phyloP scores from a whole-genome alignment of 1,140 invertebrate genomes.

The Drosophila lini region DNA sequence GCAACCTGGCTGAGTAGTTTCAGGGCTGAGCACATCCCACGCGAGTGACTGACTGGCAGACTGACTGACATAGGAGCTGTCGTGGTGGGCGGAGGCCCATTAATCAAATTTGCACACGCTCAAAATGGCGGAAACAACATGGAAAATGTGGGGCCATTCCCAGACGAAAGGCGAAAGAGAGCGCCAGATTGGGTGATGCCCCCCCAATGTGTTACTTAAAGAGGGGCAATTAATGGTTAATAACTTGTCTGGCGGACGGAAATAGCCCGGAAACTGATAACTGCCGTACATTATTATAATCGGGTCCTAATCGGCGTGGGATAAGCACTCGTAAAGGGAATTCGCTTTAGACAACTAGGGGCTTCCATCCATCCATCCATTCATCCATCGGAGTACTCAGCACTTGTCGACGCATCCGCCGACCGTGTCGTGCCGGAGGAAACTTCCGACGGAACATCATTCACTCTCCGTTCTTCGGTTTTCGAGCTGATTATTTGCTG shows the following conservation, averaged over 20 bases:
- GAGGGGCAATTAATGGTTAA: slow-evolving; percentile 33
- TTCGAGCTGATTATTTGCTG: slow-evolving; percentile 69
- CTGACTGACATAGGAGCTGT: slow-evolving; percentile 20
- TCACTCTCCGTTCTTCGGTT: slow-evolving; percentile 28
- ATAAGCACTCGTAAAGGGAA: not conserved
- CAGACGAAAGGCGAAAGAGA: not conserved
- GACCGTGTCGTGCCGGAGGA: slow-evolving; percentile 19
- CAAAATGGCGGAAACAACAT: slow-evolving; percentile 59
- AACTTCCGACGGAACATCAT: slow-evolving; percentile 60
- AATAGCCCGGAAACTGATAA: slow-evolving; percentile 41
- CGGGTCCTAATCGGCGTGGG: slow-evolving; percentile 13
- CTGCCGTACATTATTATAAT: slow-evolving; percentile 21
- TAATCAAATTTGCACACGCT: slow-evolving; percentile 79
- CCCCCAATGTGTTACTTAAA: slow-evolving; percentile 5
- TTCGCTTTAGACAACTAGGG: not conserved
- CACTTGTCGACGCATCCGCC: slow-evolving; percentile 22
- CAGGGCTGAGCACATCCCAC: slow-evolving; percentile 1
- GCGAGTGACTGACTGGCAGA: slow-evolving; percentile 17
- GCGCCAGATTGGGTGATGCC: not conserved
- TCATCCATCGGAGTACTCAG: not conserved
- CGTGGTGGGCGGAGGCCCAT: slow-evolving; percentile 46
- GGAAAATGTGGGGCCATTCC: slow-evolving; percentile 43
- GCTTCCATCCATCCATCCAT: not conserved
- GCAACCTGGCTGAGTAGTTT: slow-evolving; percentile 47
- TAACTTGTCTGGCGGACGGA: slow-evolving; percentile 19